phyloP scores from a whole-genome alignment of 2,797 vertebrate genomes.

The Cyprinella venusta region DNA sequence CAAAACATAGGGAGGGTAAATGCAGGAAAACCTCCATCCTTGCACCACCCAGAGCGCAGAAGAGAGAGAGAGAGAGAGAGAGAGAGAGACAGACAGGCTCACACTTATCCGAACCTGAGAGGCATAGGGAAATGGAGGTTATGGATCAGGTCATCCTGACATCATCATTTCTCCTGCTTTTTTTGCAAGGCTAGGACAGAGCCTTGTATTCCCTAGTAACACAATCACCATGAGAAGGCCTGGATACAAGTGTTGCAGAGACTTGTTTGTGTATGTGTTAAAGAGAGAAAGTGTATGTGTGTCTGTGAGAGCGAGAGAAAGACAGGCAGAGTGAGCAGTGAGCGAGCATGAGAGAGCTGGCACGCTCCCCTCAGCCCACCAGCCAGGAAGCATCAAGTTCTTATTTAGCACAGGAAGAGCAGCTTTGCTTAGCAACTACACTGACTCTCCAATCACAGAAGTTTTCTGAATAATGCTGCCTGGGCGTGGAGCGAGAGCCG shows the following conservation, averaged over 20 bases:
- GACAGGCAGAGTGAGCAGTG: conserved; percentile 58
- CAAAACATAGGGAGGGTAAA: conserved; percentile 42
- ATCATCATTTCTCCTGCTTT: conserved; percentile 56
- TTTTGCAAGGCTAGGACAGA: conserved; percentile 30
- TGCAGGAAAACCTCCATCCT: conserved; percentile 47
- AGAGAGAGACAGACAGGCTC: neutral
- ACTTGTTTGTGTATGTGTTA: conserved; percentile 42
- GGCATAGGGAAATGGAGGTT: conserved; percentile 57
- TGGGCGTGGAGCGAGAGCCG: conserved; percentile 66
- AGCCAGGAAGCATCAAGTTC: conserved; percentile 81
- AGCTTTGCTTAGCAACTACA: conserved; percentile 85
- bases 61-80: conserved; percentile 12
- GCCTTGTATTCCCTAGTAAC: conserved; percentile 53
- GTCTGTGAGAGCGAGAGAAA: conserved; percentile 42
- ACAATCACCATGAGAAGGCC: conserved; percentile 68
- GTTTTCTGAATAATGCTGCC: conserved; percentile 71
- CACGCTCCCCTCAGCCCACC: conserved; percentile 76
- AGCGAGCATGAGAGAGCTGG: conserved; percentile 63
- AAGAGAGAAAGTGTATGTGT: conserved; percentile 26
- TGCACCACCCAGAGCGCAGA: conserved; percentile 47
- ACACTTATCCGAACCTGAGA: conserved; percentile 20
- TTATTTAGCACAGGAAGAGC: conserved; percentile 84
- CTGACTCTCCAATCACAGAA: conserved; percentile 80
- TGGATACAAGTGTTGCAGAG: conserved; percentile 33
- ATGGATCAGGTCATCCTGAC: conserved; percentile 71